Percentiles rank a stretch among this genome's conserved stretches.
phyloP scores from a whole-genome alignment of 2,888 invertebrate species.

The Perizoma affinitatum region DNA sequence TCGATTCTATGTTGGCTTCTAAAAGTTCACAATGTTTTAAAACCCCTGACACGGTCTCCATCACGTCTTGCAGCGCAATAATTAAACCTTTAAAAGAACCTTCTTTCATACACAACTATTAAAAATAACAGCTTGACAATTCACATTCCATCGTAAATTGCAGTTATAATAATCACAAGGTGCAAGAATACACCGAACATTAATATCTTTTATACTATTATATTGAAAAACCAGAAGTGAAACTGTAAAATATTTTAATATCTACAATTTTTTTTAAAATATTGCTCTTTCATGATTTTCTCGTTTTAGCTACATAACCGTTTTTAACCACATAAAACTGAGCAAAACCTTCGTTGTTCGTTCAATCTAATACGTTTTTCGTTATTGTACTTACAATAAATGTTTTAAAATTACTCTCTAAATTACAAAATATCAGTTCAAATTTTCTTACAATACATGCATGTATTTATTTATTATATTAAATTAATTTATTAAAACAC shows the following conservation, averaged over 20 bases:
- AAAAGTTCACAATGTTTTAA: no score
- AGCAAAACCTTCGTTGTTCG: constrained; percentile 34
- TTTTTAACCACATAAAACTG: constrained; percentile 24
- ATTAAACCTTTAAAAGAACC: no score
- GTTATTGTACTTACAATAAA: constrained; percentile 4
- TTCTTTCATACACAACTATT: no score
- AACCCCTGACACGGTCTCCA: no score
- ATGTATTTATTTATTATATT: constrained; percentile 1
- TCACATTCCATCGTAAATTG: no score
- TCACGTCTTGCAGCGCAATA: no score
- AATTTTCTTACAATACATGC: constrained; percentile 15
- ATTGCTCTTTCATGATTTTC: background rate
- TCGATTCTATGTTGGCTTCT: no score
- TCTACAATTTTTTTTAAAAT: background rate
- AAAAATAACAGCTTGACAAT: no score
- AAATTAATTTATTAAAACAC: constrained; percentile 9
- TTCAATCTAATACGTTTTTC: constrained; percentile 14
- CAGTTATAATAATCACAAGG: no score
- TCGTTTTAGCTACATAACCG: background rate
- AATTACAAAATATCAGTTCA: constrained; percentile 31
- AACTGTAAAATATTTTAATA: background rate
- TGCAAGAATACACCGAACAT: no score
- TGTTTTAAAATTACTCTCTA: constrained; percentile 8
- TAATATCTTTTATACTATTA: no score
- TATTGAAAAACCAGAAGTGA: background rate